Base-by-base conservation (phyloP, 2,113 vertebrate genomes). In the Pomatorhinus ruficollis region DNA sequence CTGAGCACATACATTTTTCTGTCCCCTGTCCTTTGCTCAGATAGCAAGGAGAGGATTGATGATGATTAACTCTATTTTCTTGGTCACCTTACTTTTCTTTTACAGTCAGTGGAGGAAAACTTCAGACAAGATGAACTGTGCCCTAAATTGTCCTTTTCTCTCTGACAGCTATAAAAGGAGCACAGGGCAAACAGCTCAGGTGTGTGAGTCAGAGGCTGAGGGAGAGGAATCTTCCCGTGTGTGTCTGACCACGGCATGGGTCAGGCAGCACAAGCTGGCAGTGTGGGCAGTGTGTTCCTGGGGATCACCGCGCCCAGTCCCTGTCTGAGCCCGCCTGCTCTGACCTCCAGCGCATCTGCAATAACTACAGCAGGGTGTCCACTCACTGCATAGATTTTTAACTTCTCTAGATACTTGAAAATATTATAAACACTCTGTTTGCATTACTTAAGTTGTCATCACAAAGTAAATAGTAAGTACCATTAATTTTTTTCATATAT, bases 341-440 rank as follows among this genome's bases (percentile, higher is more conserved):
- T 8, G 0, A 15, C 40, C 76, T 71, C 47, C 12, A 1, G 1
- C 2, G 0, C 24, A 6, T 77, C 15, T n/a, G 66, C 5, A 12
- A 44, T 10, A 64, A 52, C 61, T 86, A 54, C 45, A 57, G 35
- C 2, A 3, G 22, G 5, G 28, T 44, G 6, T 61, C 54, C 0
- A 2, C 39, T 79, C 59, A 25, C 22, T 71, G 72, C 47, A 40
- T 6, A 7, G 59, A 28, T 59, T 66, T 69, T 57, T 65, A 57
- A 30, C 33, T 54, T 65, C 72, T 89, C 52, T 52, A 45, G 42
- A 27, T 61, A 22, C 60, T 44, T 60, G 61, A 37, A 74, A 93
- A 75, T 83, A 31, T 16, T 69, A 20, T 22, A n/a, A 69, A 40
- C 10, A 13, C 24, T 80, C 12, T 44, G 0, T 56, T 45, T 83